Evolutionary conservation across 2,797 vertebrate genomes (phyloP), one percentile per base, ranked within the genome.

Genomic region (Smutsia gigantea): DNA sequence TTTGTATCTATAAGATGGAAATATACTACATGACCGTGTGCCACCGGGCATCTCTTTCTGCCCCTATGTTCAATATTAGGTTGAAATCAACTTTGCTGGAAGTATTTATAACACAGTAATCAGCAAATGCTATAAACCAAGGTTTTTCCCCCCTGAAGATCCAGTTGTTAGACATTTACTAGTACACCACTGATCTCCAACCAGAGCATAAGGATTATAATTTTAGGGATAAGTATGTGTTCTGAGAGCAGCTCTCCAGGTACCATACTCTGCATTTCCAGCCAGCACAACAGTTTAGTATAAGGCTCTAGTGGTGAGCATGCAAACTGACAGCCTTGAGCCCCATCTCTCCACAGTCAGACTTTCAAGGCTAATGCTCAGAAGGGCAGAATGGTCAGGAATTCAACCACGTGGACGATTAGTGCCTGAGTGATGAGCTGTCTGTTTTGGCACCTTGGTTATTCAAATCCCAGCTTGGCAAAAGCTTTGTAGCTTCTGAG

Each of bases 381-480:
- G 46, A 49, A 49, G 25, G n/a, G 4, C 9, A 34, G 37, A 27
- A 23, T 0, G 7, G 17, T 46, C 42, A 78, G 42, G 18, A 84
- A 8, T 39, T 34, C 2, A n/a, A 59, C 8, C 72, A 14, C 19
- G 0, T 1, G 51, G 12, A 64, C 23, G 0, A 9, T 29, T 49
- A 19, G 72, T 2, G 11, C 46, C 79, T 14, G 29, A 71, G 9
- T 34, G 63, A 12, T 3, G 14, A 34, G 2, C 0, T 0, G 2
- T 51, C 64, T 29, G 19, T 7, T 39, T 75, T 61, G 6, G 5
- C 17, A 9, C 21, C 3, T 0, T 5, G 18, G 11, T 15, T 51
- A 39, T n/a, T 92, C 61, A n/a, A 71, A 77, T 25, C 23, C 29
- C 5, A 13, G 9, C 11, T 1, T 31, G 49, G 64, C 53, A 29